These are phyloP conservation scores for Epiblema foenella DNA, from an alignment of 2,888 invertebrate species.

Conservation along the genomic window DNA sequence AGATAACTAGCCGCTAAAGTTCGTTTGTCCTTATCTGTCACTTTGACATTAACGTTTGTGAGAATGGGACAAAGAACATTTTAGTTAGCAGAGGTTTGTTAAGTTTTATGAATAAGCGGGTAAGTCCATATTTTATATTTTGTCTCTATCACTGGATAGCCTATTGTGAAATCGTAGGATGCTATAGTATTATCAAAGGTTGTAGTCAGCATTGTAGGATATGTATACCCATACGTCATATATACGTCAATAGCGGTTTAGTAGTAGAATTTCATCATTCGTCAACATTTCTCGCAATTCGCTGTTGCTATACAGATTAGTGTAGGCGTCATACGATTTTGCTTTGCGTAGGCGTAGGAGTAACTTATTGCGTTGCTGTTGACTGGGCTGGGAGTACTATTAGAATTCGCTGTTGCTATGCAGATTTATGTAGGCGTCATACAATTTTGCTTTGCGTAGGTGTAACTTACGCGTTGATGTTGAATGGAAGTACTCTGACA, in stretches of 20 bases:
- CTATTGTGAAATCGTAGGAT: neutral
- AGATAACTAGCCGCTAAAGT: no score
- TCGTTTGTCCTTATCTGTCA: no score
- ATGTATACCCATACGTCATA: neutral
- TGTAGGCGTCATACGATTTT: constrained; percentile 20
- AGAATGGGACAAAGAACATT: no score
- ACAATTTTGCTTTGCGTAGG: constrained; percentile 3
- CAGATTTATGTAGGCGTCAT: constrained; percentile 17
- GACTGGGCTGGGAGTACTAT: no score
- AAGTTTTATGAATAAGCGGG: no score
- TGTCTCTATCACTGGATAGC: no score
- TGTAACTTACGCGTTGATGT: neutral
- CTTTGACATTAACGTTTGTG: no score
- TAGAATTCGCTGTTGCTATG: neutral
- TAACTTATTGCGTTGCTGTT: neutral
- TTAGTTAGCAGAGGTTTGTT: no score
- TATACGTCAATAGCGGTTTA: neutral
- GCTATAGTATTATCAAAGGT: neutral
- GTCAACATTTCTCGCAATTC: neutral
- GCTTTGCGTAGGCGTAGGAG: constrained; percentile 1
- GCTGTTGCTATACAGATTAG: neutral
- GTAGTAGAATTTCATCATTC: neutral
- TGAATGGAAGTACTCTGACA: constrained; percentile 10
- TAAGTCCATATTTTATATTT: no score
- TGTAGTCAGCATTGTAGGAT: constrained; percentile 3